Evolutionary conservation across 2,797 vertebrate species (phyloP).

Genomic region (Lates japonicus): DNA sequence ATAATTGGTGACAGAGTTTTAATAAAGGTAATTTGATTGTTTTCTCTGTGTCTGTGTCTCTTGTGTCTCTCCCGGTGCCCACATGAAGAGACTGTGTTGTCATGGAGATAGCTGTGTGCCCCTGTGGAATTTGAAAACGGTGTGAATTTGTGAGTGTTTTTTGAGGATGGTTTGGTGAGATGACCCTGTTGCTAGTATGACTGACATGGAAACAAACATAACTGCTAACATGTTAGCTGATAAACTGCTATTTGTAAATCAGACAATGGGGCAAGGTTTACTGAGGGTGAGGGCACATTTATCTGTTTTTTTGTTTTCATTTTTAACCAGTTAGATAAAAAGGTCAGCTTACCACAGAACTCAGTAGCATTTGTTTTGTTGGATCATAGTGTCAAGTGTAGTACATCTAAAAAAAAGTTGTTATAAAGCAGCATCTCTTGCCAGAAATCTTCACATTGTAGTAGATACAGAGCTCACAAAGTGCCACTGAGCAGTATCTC

Average conservation of each 20-base stretch:
- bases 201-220: constrained; percentile 23
- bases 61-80: constrained; percentile 38
- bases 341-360: background rate
- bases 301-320: background rate
- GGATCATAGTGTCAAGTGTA: constrained; percentile 1
- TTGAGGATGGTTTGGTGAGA: constrained; percentile 2
- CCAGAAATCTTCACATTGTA: constrained; percentile 13
- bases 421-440: constrained; percentile 5
- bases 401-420: background rate
- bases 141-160: constrained; percentile 31
- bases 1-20: constrained; percentile 79
- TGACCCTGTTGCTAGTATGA: constrained; percentile 37
- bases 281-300: background rate
- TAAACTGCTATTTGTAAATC: constrained; percentile 27
- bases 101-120: constrained; percentile 75
- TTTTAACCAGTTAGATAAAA: background rate
- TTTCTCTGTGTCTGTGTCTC: constrained; percentile 57
- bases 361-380: background rate
- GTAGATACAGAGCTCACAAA: background rate
- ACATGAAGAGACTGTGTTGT: constrained; percentile 71
- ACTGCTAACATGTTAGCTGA: constrained; percentile 16
- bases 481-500: no score
- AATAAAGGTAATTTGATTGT: constrained; percentile 79
- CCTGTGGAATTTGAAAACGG: constrained; percentile 38
- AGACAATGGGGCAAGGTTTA: constrained; percentile 4